Percentiles rank a stretch among this genome's conserved stretches.
These are phyloP conservation scores for Agrilus biguttatus DNA, from an alignment of 2,888 invertebrate genomes.

Conservation along the genomic window DNA sequence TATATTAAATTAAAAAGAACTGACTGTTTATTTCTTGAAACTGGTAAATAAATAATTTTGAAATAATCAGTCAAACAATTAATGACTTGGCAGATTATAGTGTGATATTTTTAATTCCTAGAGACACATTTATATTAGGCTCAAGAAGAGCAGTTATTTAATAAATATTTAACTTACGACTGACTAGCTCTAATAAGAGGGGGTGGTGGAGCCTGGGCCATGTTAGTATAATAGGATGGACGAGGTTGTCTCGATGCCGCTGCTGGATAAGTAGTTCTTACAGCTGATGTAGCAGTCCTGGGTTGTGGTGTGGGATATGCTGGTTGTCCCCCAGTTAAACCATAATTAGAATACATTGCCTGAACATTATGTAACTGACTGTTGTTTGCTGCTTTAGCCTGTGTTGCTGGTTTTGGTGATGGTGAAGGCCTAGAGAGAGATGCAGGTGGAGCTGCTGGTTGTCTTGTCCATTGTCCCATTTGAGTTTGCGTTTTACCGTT, in stretches of 20 bases:
- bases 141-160: too few relatives aligned
- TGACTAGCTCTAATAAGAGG: slow-evolving; percentile 35
- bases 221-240: slow-evolving; percentile 20
- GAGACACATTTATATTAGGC: too few relatives aligned
- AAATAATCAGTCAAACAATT: too few relatives aligned
- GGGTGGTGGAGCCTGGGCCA: slow-evolving; percentile 30
- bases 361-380: slow-evolving; percentile 21
- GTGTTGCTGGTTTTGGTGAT: slow-evolving; percentile 28
- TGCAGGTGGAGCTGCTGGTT: slow-evolving; percentile 57
- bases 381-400: slow-evolving; percentile 23
- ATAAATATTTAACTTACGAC: slow-evolving; percentile 5
- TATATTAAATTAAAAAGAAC: too few relatives aligned
- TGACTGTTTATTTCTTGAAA: too few relatives aligned
- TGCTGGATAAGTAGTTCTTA: slow-evolving; percentile 26
- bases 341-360: slow-evolving; percentile 18
- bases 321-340: slow-evolving; percentile 19
- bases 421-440: slow-evolving; percentile 39
- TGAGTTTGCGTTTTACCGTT: slow-evolving; percentile 44
- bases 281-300: slow-evolving; percentile 20
- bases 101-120: too few relatives aligned
- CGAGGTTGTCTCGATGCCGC: slow-evolving; percentile 24
- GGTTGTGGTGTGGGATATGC: slow-evolving; percentile 21
- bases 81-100: too few relatives aligned
- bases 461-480: slow-evolving; percentile 62
- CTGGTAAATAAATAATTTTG: too few relatives aligned